These are phyloP conservation scores for Danio jaintianensis DNA, from an alignment of 2,797 vertebrate genomes.

Conservation along the genomic window DNA sequence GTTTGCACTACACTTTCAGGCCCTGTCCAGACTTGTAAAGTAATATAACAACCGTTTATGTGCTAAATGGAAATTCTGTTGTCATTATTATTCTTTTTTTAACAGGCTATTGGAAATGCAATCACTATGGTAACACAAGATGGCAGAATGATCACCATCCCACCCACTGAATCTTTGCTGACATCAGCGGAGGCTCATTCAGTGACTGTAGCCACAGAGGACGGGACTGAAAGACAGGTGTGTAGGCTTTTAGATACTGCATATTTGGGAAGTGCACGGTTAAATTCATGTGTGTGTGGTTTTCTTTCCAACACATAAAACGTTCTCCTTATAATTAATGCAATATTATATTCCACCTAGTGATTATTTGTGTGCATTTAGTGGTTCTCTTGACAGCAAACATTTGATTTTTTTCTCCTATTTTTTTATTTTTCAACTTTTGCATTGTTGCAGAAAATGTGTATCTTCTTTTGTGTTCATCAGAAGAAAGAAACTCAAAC, in stretches of 20 bases:
- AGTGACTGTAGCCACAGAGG: slow-evolving; percentile 91
- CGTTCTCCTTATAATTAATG: background rate
- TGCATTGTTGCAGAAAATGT: background rate
- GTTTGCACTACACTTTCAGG: slow-evolving; percentile 65
- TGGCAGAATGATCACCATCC: slow-evolving; percentile 94
- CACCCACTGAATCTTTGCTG: slow-evolving; percentile 88
- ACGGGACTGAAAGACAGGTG: slow-evolving; percentile 92
- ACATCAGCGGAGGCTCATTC: slow-evolving; percentile 86
- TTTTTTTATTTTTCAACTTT: no score
- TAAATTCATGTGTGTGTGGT: background rate
- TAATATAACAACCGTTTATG: background rate
- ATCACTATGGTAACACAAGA: slow-evolving; percentile 98
- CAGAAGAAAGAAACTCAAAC: no score
- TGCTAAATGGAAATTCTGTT: background rate
- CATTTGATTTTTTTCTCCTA: background rate
- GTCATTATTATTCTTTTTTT: background rate
- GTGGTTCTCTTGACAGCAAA: background rate
- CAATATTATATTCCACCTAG: background rate
- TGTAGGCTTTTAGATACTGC: background rate
- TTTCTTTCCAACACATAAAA: background rate
- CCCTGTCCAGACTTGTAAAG: background rate
- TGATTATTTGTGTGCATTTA: background rate
- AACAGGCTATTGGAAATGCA: slow-evolving; percentile 89
- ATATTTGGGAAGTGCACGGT: background rate
- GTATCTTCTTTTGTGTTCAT: no score